Base-by-base conservation (phyloP, 2,888 invertebrate species). In the Patella pellucida region DNA sequence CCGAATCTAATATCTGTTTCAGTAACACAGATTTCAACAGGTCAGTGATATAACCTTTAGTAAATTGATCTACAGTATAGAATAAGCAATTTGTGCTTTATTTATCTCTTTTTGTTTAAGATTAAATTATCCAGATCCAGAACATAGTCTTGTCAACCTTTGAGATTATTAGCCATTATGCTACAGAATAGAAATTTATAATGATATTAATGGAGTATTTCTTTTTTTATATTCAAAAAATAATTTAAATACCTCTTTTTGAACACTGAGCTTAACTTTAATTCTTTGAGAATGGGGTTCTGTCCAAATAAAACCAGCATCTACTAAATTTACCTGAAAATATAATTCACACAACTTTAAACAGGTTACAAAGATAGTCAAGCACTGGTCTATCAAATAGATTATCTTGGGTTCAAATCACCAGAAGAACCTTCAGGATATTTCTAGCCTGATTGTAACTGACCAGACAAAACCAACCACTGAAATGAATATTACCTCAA, bases 241-340 rank as follows among this genome's bases (percentile, higher is more conserved):
- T 41, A 1, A 41, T 9, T 3, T 41, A 41, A 41, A 41, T 41
- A 92, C 95, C 93, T 99, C 98, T 70, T 96, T 97, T 91, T 99
- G 98, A 15, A 99, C 95, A 1, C 97, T 97, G 75, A 99, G 91
- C 79, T 90, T 91, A 79, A 97, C 95, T 93, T 98, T 99, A 73
- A 99, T 94, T 82, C 99, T 94, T 91, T 97, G 98, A 1, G 99
- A 99, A 92, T 99, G 99, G 56, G 98, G 97, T 90, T 99, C 99
- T 14, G 99, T 99, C 99, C 99, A 99, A 4, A 98, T 94, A 92
- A 99, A 99, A 0, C 95, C 95, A 67, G 99, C 99, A 93, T 99
- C 99, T 74, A 98, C 93, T 19, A 99, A 92, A 88, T 97, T 96
- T 0, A 99, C 96, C 89, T 95, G 77, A 11, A 79, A 68, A 56